Conservation (phyloP, 1,140 invertebrate species). For the Brachionus sp. region DNA sequence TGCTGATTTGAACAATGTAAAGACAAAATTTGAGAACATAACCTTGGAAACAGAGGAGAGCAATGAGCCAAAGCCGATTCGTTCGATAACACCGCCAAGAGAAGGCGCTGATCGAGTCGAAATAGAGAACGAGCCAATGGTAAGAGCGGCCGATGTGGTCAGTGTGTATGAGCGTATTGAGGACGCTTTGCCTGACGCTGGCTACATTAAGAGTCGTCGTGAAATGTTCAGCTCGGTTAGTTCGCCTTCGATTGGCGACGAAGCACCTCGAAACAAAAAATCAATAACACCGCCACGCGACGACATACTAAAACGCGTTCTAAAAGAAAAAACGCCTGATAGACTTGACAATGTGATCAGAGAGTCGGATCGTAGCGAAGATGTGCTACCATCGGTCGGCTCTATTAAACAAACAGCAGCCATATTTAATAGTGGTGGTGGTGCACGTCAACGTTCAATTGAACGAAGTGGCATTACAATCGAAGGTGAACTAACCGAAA, state of each 20-base stretch:
- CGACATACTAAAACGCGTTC: neutral
- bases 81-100: slow-evolving; percentile 21
- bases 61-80: neutral
- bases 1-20: slow-evolving; percentile 29
- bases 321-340: slow-evolving; percentile 14
- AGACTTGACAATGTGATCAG: slow-evolving; percentile 1
- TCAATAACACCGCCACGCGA: slow-evolving; percentile 25
- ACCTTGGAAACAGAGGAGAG: neutral
- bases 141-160: slow-evolving; percentile 5
- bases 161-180: neutral
- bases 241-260: neutral
- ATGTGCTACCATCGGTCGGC: neutral
- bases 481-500: slow-evolving; percentile 40
- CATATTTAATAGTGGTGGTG: neutral
- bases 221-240: neutral
- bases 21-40: slow-evolving; percentile 36
- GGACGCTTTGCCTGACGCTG: slow-evolving; percentile 17
- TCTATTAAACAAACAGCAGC: slow-evolving; percentile 41
- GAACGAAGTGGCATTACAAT: slow-evolving; percentile 14
- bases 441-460: slow-evolving; percentile 5
- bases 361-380: neutral
- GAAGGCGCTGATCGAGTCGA: slow-evolving; percentile 40
- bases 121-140: slow-evolving; percentile 27
- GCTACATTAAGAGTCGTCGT: neutral
- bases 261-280: neutral